Percentiles rank a stretch among this genome's conserved stretches.
phyloP scores from a whole-genome alignment of 2,888 invertebrate species.

The Caenorhabditis becei region DNA sequence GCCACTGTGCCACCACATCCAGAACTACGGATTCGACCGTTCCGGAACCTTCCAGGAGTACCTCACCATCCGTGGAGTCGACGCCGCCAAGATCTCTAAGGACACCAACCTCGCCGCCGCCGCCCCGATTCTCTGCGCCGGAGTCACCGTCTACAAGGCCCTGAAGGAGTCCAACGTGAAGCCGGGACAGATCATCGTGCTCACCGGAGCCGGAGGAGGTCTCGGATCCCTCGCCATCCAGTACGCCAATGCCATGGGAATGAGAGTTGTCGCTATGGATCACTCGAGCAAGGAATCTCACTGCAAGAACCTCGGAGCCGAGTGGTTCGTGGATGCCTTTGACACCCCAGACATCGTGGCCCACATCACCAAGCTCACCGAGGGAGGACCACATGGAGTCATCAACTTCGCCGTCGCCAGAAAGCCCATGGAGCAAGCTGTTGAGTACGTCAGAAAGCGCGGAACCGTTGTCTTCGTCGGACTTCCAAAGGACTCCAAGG shows the following conservation, averaged over 20 bases:
- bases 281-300: constrained; percentile 59
- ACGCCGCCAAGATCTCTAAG: constrained; percentile 62
- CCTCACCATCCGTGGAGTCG: constrained; percentile 64
- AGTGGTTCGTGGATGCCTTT: constrained; percentile 66
- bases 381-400: constrained; percentile 72
- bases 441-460: constrained; percentile 67
- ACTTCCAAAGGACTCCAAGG: constrained; percentile 66
- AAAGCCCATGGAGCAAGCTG: constrained; percentile 64
- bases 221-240: constrained; percentile 71
- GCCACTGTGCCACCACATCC: constrained; percentile 64
- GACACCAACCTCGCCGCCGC: constrained; percentile 62
- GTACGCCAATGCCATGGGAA: constrained; percentile 72
- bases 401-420: constrained; percentile 66
- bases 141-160: constrained; percentile 72
- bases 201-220: constrained; percentile 74
- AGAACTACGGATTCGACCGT: constrained; percentile 60
- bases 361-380: constrained; percentile 62
- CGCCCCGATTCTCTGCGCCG: constrained; percentile 72
- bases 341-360: constrained; percentile 53
- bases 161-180: constrained; percentile 67
- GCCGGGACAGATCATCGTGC: constrained; percentile 69
- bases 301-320: constrained; percentile 65
- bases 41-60: constrained; percentile 71
- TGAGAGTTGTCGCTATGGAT: constrained; percentile 70
- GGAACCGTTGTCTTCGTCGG: constrained; percentile 70